Evolutionary conservation across 2,797 vertebrate genomes (phyloP).

Genomic region (Pelodytes ibericus): DNA sequence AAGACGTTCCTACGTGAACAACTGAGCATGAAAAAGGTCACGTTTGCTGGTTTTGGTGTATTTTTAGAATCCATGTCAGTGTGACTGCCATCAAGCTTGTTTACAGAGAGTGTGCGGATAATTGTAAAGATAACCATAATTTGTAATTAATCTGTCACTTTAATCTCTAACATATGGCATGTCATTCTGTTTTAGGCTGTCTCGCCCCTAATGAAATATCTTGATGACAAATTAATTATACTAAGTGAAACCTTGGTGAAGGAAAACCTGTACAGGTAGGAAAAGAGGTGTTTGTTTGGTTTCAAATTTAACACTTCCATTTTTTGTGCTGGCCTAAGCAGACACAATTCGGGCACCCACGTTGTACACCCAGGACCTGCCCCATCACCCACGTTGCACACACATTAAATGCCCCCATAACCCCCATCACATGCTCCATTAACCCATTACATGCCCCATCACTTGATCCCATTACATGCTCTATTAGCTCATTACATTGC

Average conservation of each 20-base stretch:
- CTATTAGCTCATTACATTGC: too few species aligned
- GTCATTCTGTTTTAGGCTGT: slow-evolving; percentile 75
- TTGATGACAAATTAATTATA: slow-evolving; percentile 83
- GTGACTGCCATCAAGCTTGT: slow-evolving; percentile 42
- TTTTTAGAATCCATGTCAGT: slow-evolving; percentile 32
- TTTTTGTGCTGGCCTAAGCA: too few species aligned
- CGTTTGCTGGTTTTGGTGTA: slow-evolving; percentile 7
- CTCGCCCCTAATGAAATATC: slow-evolving; percentile 86
- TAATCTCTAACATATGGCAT: slow-evolving; percentile 47
- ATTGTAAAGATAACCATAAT: slow-evolving; percentile 45
- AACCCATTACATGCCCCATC: too few species aligned
- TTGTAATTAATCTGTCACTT: slow-evolving; percentile 48
- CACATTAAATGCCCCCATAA: too few species aligned
- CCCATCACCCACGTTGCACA: too few species aligned
- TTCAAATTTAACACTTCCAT: too few species aligned
- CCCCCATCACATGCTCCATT: too few species aligned
- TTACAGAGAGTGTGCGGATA: slow-evolving; percentile 34
- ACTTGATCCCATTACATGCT: too few species aligned
- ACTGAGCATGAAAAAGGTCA: slow-evolving; percentile 10
- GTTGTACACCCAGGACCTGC: too few species aligned
- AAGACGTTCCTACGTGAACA: too few species aligned
- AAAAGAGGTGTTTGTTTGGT: too few species aligned
- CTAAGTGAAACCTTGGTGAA: slow-evolving; percentile 81
- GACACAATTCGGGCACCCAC: too few species aligned
- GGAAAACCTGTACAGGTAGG: slow-evolving; percentile 83